Evolutionary conservation across 2,888 invertebrate species (phyloP).

Genomic region (Drosophila cyrtoloma): DNA sequence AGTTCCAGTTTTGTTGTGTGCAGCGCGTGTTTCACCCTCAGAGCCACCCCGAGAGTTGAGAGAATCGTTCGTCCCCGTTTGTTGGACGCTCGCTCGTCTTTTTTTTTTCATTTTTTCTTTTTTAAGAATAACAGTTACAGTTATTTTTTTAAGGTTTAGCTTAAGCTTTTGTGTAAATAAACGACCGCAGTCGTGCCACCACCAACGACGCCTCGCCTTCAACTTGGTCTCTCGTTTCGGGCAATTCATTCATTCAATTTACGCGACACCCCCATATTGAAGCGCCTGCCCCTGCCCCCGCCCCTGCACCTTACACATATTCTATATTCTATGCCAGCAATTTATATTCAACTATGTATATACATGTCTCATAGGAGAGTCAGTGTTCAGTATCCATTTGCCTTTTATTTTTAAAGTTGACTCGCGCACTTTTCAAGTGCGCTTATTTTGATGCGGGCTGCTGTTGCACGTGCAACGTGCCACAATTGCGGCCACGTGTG

Average conservation of each 20-base stretch:
- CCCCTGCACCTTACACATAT: conserved; percentile 9
- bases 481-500: conserved; percentile 86
- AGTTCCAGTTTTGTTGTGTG: conserved; percentile 55
- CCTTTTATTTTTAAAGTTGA: conserved; percentile 61
- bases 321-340: conserved; percentile 40
- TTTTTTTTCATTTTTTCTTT: conserved; percentile 22
- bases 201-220: conserved; percentile 36
- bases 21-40: conserved; percentile 55
- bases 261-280: conserved; percentile 78
- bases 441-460: conserved; percentile 59
- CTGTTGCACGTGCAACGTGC: conserved; percentile 81
- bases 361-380: conserved; percentile 12
- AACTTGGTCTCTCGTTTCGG: conserved; percentile 57
- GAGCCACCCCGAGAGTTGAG: conserved; percentile 48
- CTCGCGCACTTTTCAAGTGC: conserved; percentile 64
- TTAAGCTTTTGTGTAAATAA: conserved; percentile 83
- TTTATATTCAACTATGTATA: conserved; percentile 45
- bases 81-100: conserved; percentile 45
- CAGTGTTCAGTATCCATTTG: neutral
- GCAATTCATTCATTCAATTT: conserved; percentile 83
- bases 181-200: conserved; percentile 72
- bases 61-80: conserved; percentile 37
- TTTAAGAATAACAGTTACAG: conserved; percentile 81
- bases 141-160: conserved; percentile 82
- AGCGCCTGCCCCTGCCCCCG: conserved; percentile 27